These are phyloP conservation scores for Notospermus geniculatus DNA, from an alignment of 1,140 invertebrate genomes.

Conservation along the genomic window DNA sequence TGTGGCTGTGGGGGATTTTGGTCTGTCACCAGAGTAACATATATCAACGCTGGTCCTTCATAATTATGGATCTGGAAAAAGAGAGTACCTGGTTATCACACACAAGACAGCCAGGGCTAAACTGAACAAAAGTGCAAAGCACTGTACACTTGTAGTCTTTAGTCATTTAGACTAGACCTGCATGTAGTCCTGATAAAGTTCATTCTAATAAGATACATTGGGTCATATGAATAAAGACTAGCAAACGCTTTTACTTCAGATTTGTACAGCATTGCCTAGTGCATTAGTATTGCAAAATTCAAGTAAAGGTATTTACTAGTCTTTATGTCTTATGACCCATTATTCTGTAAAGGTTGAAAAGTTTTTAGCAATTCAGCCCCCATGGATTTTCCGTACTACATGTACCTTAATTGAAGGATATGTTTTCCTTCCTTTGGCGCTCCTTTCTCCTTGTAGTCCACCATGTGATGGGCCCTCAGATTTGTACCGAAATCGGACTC, in stretches of 20 bases:
- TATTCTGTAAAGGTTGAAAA: no score
- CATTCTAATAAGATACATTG: no score
- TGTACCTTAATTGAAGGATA: slow-evolving; percentile 55
- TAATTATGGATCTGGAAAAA: slow-evolving; percentile 61
- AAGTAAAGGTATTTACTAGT: no score
- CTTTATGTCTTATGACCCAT: no score
- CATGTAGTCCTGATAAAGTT: not conserved
- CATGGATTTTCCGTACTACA: not conserved
- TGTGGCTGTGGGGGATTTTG: slow-evolving; percentile 63
- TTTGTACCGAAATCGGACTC: slow-evolving; percentile 79
- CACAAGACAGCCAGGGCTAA: not conserved
- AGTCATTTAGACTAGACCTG: not conserved
- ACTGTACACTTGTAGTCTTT: not conserved
- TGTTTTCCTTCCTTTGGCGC: slow-evolving; percentile 48
- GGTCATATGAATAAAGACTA: no score
- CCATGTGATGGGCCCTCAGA: slow-evolving; percentile 93
- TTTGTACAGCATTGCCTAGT: no score
- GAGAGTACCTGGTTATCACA: slow-evolving; percentile 13
- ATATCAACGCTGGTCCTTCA: slow-evolving; percentile 63
- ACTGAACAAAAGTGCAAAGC: not conserved
- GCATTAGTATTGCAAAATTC: no score
- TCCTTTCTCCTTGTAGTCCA: slow-evolving; percentile 65
- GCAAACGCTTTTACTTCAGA: no score
- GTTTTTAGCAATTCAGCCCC: no score
- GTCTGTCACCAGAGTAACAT: slow-evolving; percentile 68